Evolutionary conservation across 2,797 vertebrate species (phyloP), one percentile per base, ranked within the genome.

Genomic region (Arremon brunneinucha): DNA sequence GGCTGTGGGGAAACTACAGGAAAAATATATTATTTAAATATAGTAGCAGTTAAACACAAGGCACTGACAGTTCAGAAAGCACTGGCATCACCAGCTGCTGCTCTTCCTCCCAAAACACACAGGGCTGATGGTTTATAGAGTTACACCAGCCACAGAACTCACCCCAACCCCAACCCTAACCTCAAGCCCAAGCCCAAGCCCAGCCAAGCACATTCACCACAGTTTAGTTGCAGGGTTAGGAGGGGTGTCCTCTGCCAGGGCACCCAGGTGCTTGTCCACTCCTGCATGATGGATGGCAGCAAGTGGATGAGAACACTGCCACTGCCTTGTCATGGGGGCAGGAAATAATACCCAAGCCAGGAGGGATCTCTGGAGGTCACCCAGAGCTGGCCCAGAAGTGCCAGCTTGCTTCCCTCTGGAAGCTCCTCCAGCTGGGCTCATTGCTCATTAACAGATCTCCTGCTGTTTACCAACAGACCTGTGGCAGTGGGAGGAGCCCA

Each of bases 161-260:
- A 43, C 4, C n/a, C n/a, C n/a, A n/a, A 28, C 28, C 50, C 26
- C 9, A 26, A 34, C 14, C 6, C 27, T 21, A 52, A 43, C 41
- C 41, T 43, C 41, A 43, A 43, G 27, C 12, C 5, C 28, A 53
- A n/a, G 11, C 5, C 22, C 27, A 56, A 47, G 6, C 5, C 20
- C 50, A 55, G 26, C 5, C 57, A 41, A 49, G 22, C 0, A 0
- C 3, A 1, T 14, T 27, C 55, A 47, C 50, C 6, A 1, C 0
- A 9, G 10, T 67, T 59, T 0, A 2, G 13, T 4, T 77, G 34
- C 37, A 50, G 55, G 55, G 64, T 44, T 65, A 9, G 30, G 43
- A 52, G 23, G 5, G 32, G 27, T 60, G 74, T 91, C 52, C 30
- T 32, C 49, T 41, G 44, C 67, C 27, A 30, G 59, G 53, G 17